phyloP scores from a whole-genome alignment of 2,113 vertebrate genomes.

The pig (Sus scrofa) region DNA sequence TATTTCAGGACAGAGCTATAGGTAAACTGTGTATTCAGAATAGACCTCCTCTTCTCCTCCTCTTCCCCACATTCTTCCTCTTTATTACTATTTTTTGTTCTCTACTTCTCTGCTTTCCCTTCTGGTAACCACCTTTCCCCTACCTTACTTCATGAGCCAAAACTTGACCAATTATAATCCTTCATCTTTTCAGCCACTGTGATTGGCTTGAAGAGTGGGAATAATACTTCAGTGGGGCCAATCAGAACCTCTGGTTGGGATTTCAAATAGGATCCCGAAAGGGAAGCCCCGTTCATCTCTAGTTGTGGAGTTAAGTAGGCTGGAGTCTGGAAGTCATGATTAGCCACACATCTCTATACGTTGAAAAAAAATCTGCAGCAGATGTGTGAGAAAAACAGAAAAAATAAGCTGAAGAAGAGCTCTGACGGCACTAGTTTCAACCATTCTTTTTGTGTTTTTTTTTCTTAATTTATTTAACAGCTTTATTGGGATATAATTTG shows the following conservation, averaged over 20 bases:
- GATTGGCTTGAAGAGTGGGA: neutral
- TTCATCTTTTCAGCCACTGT: neutral
- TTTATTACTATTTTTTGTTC: neutral
- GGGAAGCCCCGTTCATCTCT: neutral
- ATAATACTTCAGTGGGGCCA: neutral
- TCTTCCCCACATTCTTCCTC: neutral
- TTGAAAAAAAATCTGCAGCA: neutral
- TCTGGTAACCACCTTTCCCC: neutral
- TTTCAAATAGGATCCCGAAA: constrained; percentile 29
- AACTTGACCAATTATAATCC: constrained; percentile 13
- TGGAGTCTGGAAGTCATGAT: neutral
- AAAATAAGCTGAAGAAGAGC: neutral
- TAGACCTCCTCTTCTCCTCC: neutral
- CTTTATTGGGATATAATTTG: neutral
- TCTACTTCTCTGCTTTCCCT: neutral
- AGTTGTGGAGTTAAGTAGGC: neutral
- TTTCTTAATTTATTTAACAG: neutral
- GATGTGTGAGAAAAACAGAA: neutral
- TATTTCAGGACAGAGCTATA: neutral
- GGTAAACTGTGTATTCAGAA: neutral
- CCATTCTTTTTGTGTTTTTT: neutral
- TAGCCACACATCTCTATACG: neutral
- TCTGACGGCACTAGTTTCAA: neutral
- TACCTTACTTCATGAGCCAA: neutral
- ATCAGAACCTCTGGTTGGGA: neutral